These are phyloP conservation scores for Taenioides sp. DNA, from an alignment of 2,797 vertebrate genomes.

Conservation along the genomic window DNA sequence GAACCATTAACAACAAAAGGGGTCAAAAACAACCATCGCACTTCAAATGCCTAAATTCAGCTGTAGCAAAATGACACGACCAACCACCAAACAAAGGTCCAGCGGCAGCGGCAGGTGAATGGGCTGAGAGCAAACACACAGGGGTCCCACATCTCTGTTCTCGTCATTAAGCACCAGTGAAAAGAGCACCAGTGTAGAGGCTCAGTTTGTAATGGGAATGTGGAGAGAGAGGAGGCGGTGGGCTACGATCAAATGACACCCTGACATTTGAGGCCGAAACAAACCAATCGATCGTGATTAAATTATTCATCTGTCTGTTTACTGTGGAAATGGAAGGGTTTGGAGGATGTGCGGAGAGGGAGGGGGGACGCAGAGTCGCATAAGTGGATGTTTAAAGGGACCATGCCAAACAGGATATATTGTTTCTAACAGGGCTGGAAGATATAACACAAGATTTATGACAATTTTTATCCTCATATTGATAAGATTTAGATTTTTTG, in stretches of 20 bases:
- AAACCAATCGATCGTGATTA: slow-evolving; percentile 71
- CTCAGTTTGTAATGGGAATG: slow-evolving; percentile 42
- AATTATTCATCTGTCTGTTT: slow-evolving; percentile 73
- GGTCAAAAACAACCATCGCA: slow-evolving; percentile 22
- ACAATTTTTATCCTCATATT: too few relatives aligned
- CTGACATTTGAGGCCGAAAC: slow-evolving; percentile 73
- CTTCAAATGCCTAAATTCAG: slow-evolving; percentile 1
- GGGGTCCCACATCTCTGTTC: slow-evolving; percentile 29
- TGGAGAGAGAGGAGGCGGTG: slow-evolving; percentile 18
- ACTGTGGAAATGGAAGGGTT: slow-evolving; percentile 44
- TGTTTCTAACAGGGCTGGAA: neutral
- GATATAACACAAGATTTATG: too few relatives aligned
- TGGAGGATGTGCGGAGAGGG: neutral
- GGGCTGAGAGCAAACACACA: slow-evolving; percentile 45
- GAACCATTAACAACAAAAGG: slow-evolving; percentile 19
- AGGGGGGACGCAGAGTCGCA: neutral
- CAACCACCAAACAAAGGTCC: slow-evolving; percentile 24
- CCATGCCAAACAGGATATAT: neutral
- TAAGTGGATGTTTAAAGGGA: slow-evolving; percentile 24
- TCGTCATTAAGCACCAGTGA: slow-evolving; percentile 31
- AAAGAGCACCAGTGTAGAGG: slow-evolving; percentile 36
- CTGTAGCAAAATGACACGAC: slow-evolving; percentile 17
- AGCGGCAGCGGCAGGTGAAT: slow-evolving; percentile 30
- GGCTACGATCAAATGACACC: slow-evolving; percentile 64
- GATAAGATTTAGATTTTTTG: too few relatives aligned